These are phyloP conservation scores for Streblospio benedicti DNA, from an alignment of 1,140 invertebrate genomes.

Conservation along the genomic window DNA sequence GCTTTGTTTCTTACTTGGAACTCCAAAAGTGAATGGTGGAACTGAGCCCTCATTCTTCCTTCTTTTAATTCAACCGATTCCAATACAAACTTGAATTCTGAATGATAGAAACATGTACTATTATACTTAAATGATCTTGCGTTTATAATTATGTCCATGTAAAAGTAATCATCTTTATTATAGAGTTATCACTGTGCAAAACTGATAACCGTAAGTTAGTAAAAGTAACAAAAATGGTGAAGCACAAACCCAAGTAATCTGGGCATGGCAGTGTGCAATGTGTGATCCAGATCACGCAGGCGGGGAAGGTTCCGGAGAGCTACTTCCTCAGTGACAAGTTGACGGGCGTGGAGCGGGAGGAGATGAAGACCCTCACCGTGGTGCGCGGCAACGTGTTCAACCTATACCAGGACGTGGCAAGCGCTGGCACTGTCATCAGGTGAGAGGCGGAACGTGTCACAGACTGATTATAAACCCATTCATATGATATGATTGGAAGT, in stretches of 20 bases:
- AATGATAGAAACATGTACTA: too few species aligned
- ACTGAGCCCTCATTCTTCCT: too few species aligned
- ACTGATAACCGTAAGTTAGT: too few species aligned
- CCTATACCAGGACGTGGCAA: not conserved
- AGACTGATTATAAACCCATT: not conserved
- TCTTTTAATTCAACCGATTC: too few species aligned
- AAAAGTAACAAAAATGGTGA: not conserved
- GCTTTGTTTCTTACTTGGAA: constrained; percentile 54
- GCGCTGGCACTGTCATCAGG: not conserved
- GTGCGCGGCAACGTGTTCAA: not conserved
- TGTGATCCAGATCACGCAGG: not conserved
- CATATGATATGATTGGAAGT: not conserved
- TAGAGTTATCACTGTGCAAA: too few species aligned
- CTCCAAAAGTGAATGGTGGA: constrained; percentile 55
- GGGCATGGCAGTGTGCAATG: not conserved
- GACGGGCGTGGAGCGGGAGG: not conserved
- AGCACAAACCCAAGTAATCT: not conserved
- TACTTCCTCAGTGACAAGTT: not conserved
- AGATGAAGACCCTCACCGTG: constrained; percentile 3
- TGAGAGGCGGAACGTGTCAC: too few species aligned
- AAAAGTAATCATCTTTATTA: constrained; percentile 37
- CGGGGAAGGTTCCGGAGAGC: not conserved
- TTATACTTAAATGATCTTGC: too few species aligned
- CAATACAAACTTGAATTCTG: too few species aligned
- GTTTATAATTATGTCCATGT: too few species aligned